A percentile compares a stretch with the other conserved stretches of the same genome.
These are phyloP conservation scores for Halcyon smyrnensis DNA, from an alignment of 2,797 vertebrate genomes.

Conservation along the genomic window DNA sequence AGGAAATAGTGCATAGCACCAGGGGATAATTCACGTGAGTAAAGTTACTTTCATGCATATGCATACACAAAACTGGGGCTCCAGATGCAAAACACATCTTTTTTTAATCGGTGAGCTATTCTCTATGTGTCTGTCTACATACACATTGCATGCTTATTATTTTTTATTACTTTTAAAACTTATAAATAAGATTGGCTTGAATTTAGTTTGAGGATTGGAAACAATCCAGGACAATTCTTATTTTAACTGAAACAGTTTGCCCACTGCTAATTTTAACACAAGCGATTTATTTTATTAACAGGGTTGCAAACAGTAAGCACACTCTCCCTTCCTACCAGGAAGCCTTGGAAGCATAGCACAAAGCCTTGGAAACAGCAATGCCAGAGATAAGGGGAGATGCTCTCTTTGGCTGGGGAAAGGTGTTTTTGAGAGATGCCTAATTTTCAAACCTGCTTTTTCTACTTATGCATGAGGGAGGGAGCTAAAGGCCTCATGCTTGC, in stretches of 20 bases:
- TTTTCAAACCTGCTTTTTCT: not conserved
- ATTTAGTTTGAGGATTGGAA: slow-evolving; percentile 39
- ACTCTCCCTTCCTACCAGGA: not conserved
- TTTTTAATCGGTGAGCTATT: slow-evolving; percentile 35
- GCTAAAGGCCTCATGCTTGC: not conserved
- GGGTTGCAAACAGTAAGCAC: not conserved
- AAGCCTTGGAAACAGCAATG: not conserved
- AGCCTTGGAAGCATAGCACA: not conserved
- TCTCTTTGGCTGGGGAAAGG: not conserved
- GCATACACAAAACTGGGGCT: not conserved
- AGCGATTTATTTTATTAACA: not conserved
- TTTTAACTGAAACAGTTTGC: slow-evolving; percentile 19
- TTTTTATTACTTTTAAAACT: slow-evolving; percentile 46
- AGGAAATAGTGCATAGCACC: slow-evolving; percentile 15
- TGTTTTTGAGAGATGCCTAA: not conserved
- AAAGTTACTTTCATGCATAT: not conserved
- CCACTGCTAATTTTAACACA: slow-evolving; percentile 50
- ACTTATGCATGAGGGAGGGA: not conserved
- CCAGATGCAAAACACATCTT: not conserved
- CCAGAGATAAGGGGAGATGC: not conserved
- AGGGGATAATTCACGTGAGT: not conserved
- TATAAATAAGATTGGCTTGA: slow-evolving; percentile 50
- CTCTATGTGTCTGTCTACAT: not conserved
- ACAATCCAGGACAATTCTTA: not conserved
- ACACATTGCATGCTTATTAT: not conserved